Conservation (phyloP, 2,113 vertebrate genomes). For the Phrynosoma blainvillii region DNA sequence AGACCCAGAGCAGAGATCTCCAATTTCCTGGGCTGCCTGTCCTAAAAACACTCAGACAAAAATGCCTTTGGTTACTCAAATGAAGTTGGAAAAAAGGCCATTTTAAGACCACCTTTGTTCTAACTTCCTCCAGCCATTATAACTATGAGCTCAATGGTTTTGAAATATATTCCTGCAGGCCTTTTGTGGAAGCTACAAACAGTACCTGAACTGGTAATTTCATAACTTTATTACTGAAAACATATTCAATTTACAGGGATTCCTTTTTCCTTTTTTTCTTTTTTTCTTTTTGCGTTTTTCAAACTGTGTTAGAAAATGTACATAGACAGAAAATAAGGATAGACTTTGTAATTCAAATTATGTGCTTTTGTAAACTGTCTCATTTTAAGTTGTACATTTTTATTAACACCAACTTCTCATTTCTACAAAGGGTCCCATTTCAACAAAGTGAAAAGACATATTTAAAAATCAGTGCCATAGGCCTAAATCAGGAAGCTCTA, state of each 20-base stretch:
- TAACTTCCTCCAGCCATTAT: not conserved
- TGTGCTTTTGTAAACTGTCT: no score
- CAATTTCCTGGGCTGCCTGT: not conserved
- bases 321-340: not conserved
- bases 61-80: not conserved
- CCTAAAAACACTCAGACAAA: constrained; percentile 15
- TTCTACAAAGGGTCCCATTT: no score
- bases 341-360: no score
- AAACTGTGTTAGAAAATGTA: not conserved
- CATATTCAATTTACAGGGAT: not conserved
- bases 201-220: not conserved
- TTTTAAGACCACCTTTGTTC: constrained; percentile 20
- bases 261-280: no score
- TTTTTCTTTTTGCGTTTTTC: not conserved
- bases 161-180: not conserved
- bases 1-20: not conserved
- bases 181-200: not conserved
- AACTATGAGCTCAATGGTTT: not conserved
- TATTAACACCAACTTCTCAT: no score
- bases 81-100: not conserved
- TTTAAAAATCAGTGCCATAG: no score
- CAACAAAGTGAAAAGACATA: no score
- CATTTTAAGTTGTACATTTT: no score
- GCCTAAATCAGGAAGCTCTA: no score
- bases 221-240: not conserved